phyloP scores from a whole-genome alignment of 2,888 invertebrate genomes.

The Galeopsomyia nigrocyanea region DNA sequence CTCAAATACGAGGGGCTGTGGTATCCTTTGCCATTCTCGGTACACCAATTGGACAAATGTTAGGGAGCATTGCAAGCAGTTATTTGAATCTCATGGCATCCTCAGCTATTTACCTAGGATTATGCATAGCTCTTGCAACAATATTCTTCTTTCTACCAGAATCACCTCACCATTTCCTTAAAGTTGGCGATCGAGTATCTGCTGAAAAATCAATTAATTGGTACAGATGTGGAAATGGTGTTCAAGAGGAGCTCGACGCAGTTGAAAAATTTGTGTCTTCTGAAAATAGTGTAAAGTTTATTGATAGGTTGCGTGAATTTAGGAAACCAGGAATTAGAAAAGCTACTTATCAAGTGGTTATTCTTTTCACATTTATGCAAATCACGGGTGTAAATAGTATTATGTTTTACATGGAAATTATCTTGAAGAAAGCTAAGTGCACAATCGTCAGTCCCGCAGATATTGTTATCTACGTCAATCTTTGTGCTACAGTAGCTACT shows the following conservation, averaged over 20 bases:
- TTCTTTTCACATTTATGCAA: conserved; percentile 57
- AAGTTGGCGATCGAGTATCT: background rate
- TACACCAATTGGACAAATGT: conserved; percentile 55
- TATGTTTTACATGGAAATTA: conserved; percentile 60
- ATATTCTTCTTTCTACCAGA: conserved; percentile 58
- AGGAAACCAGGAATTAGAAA: conserved; percentile 46
- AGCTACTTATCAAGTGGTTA: conserved; percentile 52
- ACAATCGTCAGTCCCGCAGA: conserved; percentile 53
- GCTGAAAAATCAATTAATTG: conserved; percentile 5
- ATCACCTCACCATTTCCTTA: conserved; percentile 56
- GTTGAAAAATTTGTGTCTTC: conserved; percentile 1
- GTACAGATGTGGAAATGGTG: conserved; percentile 7
- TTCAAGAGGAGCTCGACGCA: conserved; percentile 1
- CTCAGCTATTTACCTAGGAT: conserved; percentile 54
- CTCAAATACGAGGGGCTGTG: conserved; percentile 60
- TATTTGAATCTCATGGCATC: conserved; percentile 54
- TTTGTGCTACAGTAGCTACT: conserved; percentile 52
- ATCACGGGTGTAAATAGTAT: conserved; percentile 57
- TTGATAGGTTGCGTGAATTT: background rate
- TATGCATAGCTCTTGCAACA: conserved; percentile 51
- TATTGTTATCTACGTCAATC: conserved; percentile 57
- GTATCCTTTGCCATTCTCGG: conserved; percentile 57
- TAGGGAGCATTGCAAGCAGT: conserved; percentile 59
- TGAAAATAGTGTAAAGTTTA: background rate
- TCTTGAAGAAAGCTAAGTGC: conserved; percentile 54